Evolutionary conservation across 2,113 vertebrate species (phyloP).

Genomic region (Aptenodytes patagonicus): DNA sequence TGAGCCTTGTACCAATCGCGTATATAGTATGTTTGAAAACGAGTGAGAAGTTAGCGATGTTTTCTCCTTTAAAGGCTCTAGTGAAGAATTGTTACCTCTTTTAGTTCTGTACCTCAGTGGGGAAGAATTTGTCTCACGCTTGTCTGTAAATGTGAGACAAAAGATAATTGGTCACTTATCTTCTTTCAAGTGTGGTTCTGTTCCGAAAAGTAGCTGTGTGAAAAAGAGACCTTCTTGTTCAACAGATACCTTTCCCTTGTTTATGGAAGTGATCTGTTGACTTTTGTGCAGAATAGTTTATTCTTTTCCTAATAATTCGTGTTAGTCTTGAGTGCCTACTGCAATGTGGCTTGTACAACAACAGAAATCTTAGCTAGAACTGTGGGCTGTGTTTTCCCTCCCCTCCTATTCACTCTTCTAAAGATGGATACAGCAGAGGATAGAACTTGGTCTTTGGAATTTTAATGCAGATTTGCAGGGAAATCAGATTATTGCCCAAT

Average conservation of each 20-base stretch:
- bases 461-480: not conserved
- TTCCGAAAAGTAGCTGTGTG: not conserved
- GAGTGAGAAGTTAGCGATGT: fast-evolving
- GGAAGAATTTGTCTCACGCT: not conserved
- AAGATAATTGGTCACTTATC: not conserved
- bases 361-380: not conserved
- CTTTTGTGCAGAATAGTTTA: not conserved
- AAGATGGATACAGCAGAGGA: not conserved
- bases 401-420: not conserved
- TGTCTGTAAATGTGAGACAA: not conserved
- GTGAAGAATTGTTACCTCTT: not conserved
- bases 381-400: not conserved
- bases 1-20: not conserved
- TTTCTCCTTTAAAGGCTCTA: not conserved
- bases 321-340: not conserved
- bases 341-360: not conserved
- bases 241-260: not conserved
- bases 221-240: not conserved
- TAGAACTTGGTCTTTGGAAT: not conserved
- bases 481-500: conserved; percentile 11
- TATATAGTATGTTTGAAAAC: fast-evolving
- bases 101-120: not conserved
- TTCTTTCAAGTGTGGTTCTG: not conserved
- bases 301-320: not conserved
- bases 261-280: not conserved